A percentile compares a stretch with the other conserved stretches of the same genome.
These are phyloP conservation scores for human (Homo sapiens) DNA, from an alignment of 2,113 vertebrate species.

Conservation along the genomic window GRCh38 chr2:88725001-88725500, in stretches of 20 bases:
- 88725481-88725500: not conserved
- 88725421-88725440: not conserved
- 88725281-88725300: not conserved
- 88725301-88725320: not conserved
- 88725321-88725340: not conserved
- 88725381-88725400: not conserved
- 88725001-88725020: not conserved
- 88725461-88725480: not conserved
- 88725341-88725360: not conserved
- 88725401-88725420: not conserved
- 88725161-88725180: not conserved
- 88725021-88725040: not conserved
- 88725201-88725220: not conserved
- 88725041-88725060: not conserved
- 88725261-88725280: accelerated
- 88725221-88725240: not conserved
- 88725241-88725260: not conserved
- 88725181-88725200: not conserved
- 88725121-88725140: not conserved
- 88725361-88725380: not conserved
- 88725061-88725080: not conserved
- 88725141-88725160: not conserved
- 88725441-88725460: not conserved
- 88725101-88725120: not conserved
- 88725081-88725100: not conserved